These are phyloP conservation scores for Anguilla japonica DNA, from an alignment of 2,113 vertebrate genomes.

Conservation along the genomic window DNA sequence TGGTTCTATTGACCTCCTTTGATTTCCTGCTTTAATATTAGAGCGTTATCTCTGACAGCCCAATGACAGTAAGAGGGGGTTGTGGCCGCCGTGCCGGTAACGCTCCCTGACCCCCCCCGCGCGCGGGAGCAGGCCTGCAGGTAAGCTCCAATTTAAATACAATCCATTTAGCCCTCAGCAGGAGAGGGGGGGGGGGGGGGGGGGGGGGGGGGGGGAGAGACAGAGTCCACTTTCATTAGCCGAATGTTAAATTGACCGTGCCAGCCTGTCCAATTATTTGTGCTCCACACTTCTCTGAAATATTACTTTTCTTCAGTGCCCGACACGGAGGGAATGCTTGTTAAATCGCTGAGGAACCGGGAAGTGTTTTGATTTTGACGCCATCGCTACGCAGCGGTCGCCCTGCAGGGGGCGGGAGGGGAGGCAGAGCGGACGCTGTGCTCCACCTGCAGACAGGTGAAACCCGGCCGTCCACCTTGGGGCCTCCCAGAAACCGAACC, in stretches of 20 bases:
- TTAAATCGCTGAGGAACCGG: not conserved
- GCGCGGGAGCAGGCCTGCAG: slow-evolving; percentile 22
- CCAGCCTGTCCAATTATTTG: slow-evolving; percentile 20
- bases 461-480: not conserved
- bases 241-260: slow-evolving; percentile 22
- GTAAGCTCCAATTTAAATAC: slow-evolving; percentile 40
- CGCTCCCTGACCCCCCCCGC: slow-evolving; percentile 29
- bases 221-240: not conserved
- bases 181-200: not conserved
- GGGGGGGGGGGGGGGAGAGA: not conserved
- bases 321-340: not conserved
- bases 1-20: slow-evolving; percentile 52
- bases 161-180: slow-evolving; percentile 26
- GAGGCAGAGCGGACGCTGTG: too few relatives aligned
- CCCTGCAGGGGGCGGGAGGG: not conserved
- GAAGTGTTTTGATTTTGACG: not conserved
- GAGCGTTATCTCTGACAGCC: slow-evolving; percentile 44
- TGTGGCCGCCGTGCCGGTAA: slow-evolving; percentile 20
- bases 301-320: not conserved
- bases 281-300: not conserved
- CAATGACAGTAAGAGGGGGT: slow-evolving; percentile 29
- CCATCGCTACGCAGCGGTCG: not conserved
- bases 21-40: slow-evolving; percentile 44
- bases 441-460: too few relatives aligned
- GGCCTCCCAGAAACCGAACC: not conserved